These are phyloP conservation scores for Flexamia atlantica DNA, from an alignment of 2,888 invertebrate genomes.

Conservation along the genomic window DNA sequence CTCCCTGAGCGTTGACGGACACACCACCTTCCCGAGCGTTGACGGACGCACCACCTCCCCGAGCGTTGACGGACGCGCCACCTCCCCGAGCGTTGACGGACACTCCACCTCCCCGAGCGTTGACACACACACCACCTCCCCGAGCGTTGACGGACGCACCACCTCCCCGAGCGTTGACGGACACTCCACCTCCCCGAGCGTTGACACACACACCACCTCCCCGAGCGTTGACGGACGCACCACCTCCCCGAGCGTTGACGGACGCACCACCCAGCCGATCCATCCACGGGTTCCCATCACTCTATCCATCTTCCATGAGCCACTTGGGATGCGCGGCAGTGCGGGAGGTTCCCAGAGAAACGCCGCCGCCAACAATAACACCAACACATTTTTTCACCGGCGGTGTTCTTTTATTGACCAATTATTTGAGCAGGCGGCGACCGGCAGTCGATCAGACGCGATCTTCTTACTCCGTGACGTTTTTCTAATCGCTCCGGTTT, in stretches of 20 bases:
- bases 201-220: not conserved
- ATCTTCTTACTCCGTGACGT: slow-evolving; percentile 48
- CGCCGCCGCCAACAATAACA: slow-evolving; percentile 52
- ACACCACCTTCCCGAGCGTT: no score
- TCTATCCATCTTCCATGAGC: slow-evolving; percentile 39
- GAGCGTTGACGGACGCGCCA: no score
- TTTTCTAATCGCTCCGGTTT: slow-evolving; percentile 46
- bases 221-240: not conserved
- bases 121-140: no score
- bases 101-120: no score
- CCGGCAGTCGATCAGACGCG: slow-evolving; percentile 55
- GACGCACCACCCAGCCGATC: not conserved
- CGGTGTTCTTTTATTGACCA: slow-evolving; percentile 61
- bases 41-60: no score
- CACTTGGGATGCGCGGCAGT: slow-evolving; percentile 24
- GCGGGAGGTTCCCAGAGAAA: slow-evolving; percentile 20
- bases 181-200: no score
- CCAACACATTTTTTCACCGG: slow-evolving; percentile 57
- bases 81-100: no score
- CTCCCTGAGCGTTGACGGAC: no score
- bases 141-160: no score
- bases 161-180: no score
- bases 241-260: not conserved
- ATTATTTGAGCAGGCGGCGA: slow-evolving; percentile 60
- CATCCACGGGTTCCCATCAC: not conserved